Evolutionary conservation across 1,140 invertebrate species (phyloP).

Genomic region (Nilaparvata lugens): DNA sequence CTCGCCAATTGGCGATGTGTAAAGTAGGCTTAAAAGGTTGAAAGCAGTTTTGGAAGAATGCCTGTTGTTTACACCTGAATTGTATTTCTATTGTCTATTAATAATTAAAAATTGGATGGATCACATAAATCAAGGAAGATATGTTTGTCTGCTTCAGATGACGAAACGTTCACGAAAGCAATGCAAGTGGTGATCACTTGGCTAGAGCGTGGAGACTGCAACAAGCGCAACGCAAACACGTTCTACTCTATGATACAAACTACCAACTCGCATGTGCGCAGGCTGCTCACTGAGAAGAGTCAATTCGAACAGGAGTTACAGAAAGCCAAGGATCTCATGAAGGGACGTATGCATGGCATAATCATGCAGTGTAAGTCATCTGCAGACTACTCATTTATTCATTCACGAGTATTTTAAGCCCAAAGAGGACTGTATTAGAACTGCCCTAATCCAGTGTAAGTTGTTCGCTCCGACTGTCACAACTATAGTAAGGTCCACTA

Average conservation of each 20-base stretch:
- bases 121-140: neutral
- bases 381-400: too few relatives aligned
- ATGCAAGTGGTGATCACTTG: slow-evolving; percentile 75
- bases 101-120: too few relatives aligned
- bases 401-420: too few relatives aligned
- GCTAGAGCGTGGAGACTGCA: slow-evolving; percentile 87
- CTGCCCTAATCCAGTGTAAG: too few relatives aligned
- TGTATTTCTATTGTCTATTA: too few relatives aligned
- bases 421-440: too few relatives aligned
- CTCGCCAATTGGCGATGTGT: too few relatives aligned
- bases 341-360: slow-evolving; percentile 69
- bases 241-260: slow-evolving; percentile 95
- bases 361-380: slow-evolving; percentile 78
- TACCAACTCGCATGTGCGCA: slow-evolving; percentile 78
- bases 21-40: too few relatives aligned
- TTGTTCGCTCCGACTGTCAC: too few relatives aligned
- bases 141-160: slow-evolving; percentile 36
- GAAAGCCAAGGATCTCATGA: slow-evolving; percentile 66
- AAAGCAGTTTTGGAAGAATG: too few relatives aligned
- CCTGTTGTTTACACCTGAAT: too few relatives aligned
- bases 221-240: slow-evolving; percentile 73
- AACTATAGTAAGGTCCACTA: too few relatives aligned
- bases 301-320: slow-evolving; percentile 78
- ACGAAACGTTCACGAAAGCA: slow-evolving; percentile 64
- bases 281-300: slow-evolving; percentile 73